Evolutionary conservation across 2,888 invertebrate species (phyloP).

Genomic region (Meteorus cinctellus): DNA sequence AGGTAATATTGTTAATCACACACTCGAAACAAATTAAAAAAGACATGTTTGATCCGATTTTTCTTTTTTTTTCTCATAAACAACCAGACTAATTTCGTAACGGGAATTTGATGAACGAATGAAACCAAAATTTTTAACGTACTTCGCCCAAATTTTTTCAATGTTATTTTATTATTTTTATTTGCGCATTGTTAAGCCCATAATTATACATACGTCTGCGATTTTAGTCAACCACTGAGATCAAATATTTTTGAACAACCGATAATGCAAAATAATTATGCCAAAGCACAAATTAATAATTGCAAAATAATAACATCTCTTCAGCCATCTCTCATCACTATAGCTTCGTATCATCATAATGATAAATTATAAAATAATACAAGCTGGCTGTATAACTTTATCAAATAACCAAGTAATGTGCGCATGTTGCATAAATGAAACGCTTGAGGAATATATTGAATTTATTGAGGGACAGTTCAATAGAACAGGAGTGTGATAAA

Average conservation of each 20-base stretch:
- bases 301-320: conserved; percentile 30
- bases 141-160: conserved; percentile 3
- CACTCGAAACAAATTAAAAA: conserved; percentile 29
- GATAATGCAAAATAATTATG: neutral
- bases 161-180: conserved; percentile 8
- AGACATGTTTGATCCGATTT: conserved; percentile 37
- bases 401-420: neutral
- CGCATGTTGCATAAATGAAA: neutral
- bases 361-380: neutral
- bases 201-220: conserved; percentile 18
- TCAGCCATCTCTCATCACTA: conserved; percentile 6
- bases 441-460: conserved; percentile 4
- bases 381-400: neutral
- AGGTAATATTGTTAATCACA: conserved; percentile 74
- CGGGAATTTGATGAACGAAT: neutral
- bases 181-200: conserved; percentile 20
- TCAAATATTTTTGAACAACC: conserved; percentile 4
- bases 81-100: conserved; percentile 39
- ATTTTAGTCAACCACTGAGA: conserved; percentile 22
- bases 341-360: conserved; percentile 1
- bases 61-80: conserved; percentile 24
- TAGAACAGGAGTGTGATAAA: conserved; percentile 26
- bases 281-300: conserved; percentile 9
- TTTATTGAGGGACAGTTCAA: conserved; percentile 17
- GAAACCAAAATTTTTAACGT: neutral